Evolutionary conservation across 2,113 vertebrate species (phyloP), one percentile per base, ranked within the genome.

Genomic region (Actinemys pallida): DNA sequence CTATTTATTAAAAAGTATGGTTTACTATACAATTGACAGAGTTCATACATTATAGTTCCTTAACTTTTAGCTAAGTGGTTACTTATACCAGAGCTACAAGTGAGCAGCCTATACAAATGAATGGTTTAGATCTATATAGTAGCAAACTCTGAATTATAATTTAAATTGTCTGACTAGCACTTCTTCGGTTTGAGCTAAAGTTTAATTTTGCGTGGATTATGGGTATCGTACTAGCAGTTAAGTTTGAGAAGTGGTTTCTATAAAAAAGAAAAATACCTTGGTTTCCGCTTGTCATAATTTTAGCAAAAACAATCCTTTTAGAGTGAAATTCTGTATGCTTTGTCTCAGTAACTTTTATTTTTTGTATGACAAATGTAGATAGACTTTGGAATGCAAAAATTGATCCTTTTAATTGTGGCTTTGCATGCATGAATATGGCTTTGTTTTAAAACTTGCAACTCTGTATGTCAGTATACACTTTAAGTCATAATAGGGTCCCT

Each of bases 391-490:
- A 42, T 52, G 69, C 57, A 88, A 84, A 95, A 54, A 69, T 6
- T 65, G 39, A 87, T 54, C 0, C 0, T 27, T 94, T 16, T 90
- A 65, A 53, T 83, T 75, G 79, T 50, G 83, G 65, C 29, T 90
- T 93, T 45, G 39, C 54, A 0, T 93, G 81, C 53, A 42, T 86
- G 91, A 81, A 50, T 84, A 35, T 39, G 82, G 57, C 92, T 97
- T 92, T 93, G 88, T 75, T 91, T 95, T 92, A 56, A 91, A 89
- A 91, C 39, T 0, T 39, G 62, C 45, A 2, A 47, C 92, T 95
- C 80, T 89, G 59, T 84, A 94, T 96, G 87, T 90, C n/a, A 25
- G 22, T 86, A 62, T 87, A 65, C 65, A 5, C 89, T 89, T 89
- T 86, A 52, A 62, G 25, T 69, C 20, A 90, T 95, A 42, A 50